Conservation (phyloP, 1,140 invertebrate genomes). For the Nylanderia fulva region DNA sequence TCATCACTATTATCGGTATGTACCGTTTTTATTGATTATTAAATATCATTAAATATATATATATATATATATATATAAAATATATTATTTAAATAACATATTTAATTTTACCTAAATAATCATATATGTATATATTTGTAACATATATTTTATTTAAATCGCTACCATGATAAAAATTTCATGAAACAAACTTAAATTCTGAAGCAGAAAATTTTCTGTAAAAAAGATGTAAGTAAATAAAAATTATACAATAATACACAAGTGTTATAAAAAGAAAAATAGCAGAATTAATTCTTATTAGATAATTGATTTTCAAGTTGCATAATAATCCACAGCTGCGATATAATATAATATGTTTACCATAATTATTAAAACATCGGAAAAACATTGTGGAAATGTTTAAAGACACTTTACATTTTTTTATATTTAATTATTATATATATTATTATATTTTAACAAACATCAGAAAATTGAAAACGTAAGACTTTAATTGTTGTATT, state of each 20-base stretch:
- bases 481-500: too few relatives aligned
- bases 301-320: not conserved
- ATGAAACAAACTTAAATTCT: too few relatives aligned
- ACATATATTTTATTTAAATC: not conserved
- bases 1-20: slow-evolving; percentile 90
- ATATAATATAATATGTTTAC: not conserved
- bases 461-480: too few relatives aligned
- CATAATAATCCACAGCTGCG: too few relatives aligned
- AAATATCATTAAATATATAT: not conserved
- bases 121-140: too few relatives aligned
- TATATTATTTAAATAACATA: too few relatives aligned
- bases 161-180: not conserved
- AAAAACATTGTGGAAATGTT: too few relatives aligned
- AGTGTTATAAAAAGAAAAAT: not conserved
- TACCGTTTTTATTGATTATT: not conserved
- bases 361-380: slow-evolving; percentile 17
- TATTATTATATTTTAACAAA: too few relatives aligned
- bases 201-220: not conserved
- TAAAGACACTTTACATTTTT: too few relatives aligned
- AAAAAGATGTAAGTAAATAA: not conserved
- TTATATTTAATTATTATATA: too few relatives aligned
- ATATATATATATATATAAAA: too few relatives aligned
- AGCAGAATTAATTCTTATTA: not conserved
- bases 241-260: not conserved
- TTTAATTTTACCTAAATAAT: too few relatives aligned